phyloP scores from a whole-genome alignment of 2,888 invertebrate genomes.

The Hermaeophaga mercurialis region DNA sequence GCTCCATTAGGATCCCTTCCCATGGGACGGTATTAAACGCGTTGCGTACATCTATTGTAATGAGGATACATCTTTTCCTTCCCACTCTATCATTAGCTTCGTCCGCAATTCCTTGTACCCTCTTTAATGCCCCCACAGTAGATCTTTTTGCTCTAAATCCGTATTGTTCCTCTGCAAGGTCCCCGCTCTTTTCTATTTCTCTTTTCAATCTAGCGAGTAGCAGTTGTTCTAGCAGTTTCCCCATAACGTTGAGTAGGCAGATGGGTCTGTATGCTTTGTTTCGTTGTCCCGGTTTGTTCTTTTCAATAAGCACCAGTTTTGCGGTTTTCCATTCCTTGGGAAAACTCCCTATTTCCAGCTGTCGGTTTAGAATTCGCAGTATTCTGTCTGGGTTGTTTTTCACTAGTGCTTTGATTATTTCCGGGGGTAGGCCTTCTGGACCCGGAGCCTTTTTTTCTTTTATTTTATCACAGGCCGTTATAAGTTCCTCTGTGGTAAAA shows the following conservation, averaged over 20 bases:
- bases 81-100: too few species aligned
- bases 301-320: conserved; percentile 4
- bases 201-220: too few species aligned
- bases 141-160: too few species aligned
- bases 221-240: neutral
- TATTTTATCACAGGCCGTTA: neutral
- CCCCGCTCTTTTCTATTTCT: too few species aligned
- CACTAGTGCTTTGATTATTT: neutral
- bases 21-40: too few species aligned
- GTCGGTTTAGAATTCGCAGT: neutral
- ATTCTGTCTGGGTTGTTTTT: neutral
- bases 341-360: neutral
- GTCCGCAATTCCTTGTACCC: too few species aligned
- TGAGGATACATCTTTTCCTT: too few species aligned
- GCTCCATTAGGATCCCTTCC: too few species aligned
- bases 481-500: conserved; percentile 10
- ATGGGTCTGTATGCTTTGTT: neutral
- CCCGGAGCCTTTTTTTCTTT: conserved; percentile 18
- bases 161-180: too few species aligned
- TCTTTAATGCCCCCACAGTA: too few species aligned
- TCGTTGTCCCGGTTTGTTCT: neutral
- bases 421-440: conserved; percentile 9
- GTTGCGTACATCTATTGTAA: too few species aligned
- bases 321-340: conserved; percentile 11
- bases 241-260: neutral